Conservation (phyloP, 2,797 vertebrate genomes). For the Argya squamiceps region DNA sequence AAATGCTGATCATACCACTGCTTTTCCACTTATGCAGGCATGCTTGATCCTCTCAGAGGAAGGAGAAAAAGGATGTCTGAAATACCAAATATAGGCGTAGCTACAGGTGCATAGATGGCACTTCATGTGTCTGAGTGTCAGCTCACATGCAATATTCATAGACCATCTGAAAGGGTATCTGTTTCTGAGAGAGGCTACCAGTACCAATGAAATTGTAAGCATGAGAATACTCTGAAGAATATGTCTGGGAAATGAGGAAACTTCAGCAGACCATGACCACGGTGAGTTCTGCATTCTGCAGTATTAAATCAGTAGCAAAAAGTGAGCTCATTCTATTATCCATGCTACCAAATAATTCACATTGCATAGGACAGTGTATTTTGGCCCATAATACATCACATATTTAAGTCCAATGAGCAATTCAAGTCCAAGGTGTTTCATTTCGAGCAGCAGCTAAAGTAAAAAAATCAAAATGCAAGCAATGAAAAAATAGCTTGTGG, state of each 20-base stretch:
- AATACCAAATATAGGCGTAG: not conserved
- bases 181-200: not conserved
- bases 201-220: not conserved
- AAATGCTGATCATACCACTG: not conserved
- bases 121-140: not conserved
- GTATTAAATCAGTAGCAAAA: not conserved
- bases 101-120: not conserved
- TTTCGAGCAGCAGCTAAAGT: conserved; percentile 65
- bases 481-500: conserved; percentile 14
- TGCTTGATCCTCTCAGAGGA: not conserved
- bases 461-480: conserved; percentile 41
- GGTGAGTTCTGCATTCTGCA: not conserved
- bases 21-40: not conserved
- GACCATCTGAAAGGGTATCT: not conserved
- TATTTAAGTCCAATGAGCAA: conserved; percentile 68
- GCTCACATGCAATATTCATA: not conserved
- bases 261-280: not conserved
- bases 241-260: not conserved
- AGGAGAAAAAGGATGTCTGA: not conserved
- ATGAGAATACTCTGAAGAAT: not conserved
- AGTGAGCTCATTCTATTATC: not conserved
- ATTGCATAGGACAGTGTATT: conserved; percentile 44
- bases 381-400: conserved; percentile 32
- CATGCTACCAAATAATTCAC: not conserved
- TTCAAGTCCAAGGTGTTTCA: conserved; percentile 60